Percentiles rank a stretch among this genome's conserved stretches.
These are phyloP conservation scores for Drosophila aff. DNA, from an alignment of 1,140 invertebrate species.

Conservation along the genomic window DNA sequence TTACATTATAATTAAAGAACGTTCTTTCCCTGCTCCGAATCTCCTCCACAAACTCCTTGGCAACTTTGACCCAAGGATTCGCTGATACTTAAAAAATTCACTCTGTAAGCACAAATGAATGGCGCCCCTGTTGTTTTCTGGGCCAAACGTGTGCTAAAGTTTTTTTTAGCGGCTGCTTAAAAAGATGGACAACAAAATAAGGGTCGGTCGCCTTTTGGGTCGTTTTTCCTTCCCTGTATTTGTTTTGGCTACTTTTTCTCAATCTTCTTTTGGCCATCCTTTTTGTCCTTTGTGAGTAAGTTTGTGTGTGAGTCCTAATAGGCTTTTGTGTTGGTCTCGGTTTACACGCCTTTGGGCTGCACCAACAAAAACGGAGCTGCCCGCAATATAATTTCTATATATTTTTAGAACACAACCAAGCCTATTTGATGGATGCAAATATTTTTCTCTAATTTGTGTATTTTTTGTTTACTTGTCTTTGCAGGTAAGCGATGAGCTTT, in stretches of 20 bases:
- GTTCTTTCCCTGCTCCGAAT: background rate
- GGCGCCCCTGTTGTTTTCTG: slow-evolving; percentile 17
- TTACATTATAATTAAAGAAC: slow-evolving; percentile 55
- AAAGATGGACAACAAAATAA: slow-evolving; percentile 41
- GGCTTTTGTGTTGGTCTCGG: slow-evolving; percentile 61
- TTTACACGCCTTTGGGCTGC: slow-evolving; percentile 43
- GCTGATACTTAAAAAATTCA: slow-evolving; percentile 40
- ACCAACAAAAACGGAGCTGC: slow-evolving; percentile 8
- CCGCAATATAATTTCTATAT: slow-evolving; percentile 16
- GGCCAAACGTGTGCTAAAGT: slow-evolving; percentile 51
- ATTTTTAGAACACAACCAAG: slow-evolving; percentile 56
- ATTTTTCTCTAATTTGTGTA: slow-evolving; percentile 48
- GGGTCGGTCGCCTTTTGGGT: slow-evolving; percentile 24
- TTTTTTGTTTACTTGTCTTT: slow-evolving; percentile 45
- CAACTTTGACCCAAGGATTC: slow-evolving; percentile 9
- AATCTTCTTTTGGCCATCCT: slow-evolving; percentile 27
- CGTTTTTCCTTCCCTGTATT: slow-evolving; percentile 5
- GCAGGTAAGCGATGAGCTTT: slow-evolving; percentile 49
- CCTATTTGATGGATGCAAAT: slow-evolving; percentile 34
- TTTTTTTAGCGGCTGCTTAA: slow-evolving; percentile 65
- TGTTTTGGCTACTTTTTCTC: slow-evolving; percentile 34
- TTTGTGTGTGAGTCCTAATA: slow-evolving; percentile 58
- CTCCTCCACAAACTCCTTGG: background rate
- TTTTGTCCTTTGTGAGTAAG: slow-evolving; percentile 14
- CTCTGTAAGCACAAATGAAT: slow-evolving; percentile 42